phyloP scores from a whole-genome alignment of 1,140 invertebrate species.

The Brachystomella parvula region DNA sequence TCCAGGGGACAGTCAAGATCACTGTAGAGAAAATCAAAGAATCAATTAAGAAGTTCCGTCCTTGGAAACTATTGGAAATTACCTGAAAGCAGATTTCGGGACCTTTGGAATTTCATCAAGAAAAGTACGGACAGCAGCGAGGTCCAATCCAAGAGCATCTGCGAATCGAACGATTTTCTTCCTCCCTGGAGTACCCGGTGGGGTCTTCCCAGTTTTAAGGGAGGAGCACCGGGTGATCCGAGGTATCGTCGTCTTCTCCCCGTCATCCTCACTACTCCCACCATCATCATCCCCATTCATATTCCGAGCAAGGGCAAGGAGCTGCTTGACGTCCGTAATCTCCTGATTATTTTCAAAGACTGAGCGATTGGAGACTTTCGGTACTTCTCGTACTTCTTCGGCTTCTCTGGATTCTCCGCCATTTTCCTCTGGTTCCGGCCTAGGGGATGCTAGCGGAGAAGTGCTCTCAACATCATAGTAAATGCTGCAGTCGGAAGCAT shows the following conservation, averaged over 20 bases:
- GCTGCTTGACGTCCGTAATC: background rate
- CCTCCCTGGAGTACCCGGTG: conserved; percentile 73
- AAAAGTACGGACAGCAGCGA: conserved; percentile 82
- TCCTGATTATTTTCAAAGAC: background rate
- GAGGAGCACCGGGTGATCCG: conserved; percentile 70
- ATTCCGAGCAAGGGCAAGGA: background rate
- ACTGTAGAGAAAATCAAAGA: conserved; percentile 9
- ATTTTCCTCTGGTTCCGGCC: background rate
- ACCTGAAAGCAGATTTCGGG: conserved; percentile 68
- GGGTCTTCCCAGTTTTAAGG: conserved; percentile 81
- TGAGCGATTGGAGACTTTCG: background rate
- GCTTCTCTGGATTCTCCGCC: background rate
- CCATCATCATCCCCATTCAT: conserved; percentile 12
- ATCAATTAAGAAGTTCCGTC: background rate
- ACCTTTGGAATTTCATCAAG: conserved; percentile 80
- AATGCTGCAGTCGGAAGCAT: conserved; percentile 44
- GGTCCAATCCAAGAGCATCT: conserved; percentile 82
- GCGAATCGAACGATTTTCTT: conserved; percentile 95
- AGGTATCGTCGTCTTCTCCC: conserved; percentile 20
- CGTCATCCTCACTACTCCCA: conserved; percentile 32
- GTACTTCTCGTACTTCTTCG: background rate
- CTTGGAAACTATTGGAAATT: conserved; percentile 1
- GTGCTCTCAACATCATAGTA: conserved; percentile 50
- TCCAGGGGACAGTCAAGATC: conserved; percentile 20
- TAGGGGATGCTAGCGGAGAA: background rate